A percentile compares a stretch with the other conserved stretches of the same genome.
Evolutionary conservation across 2,113 vertebrate genomes (phyloP).

Genomic region (Meles meles): DNA sequence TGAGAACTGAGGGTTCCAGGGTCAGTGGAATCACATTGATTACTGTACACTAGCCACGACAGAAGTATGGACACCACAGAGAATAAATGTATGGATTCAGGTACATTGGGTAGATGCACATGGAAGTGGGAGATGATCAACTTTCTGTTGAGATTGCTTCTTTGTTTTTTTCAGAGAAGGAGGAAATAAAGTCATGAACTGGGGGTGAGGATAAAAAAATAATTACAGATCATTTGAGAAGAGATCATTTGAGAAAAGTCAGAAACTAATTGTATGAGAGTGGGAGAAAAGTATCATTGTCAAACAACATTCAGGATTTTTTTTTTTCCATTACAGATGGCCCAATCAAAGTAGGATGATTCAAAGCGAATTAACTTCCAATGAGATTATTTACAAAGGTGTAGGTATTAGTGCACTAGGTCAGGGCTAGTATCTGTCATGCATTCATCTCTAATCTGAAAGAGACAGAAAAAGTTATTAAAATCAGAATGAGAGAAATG

Average conservation of each 20-base stretch:
- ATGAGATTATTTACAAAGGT: background rate
- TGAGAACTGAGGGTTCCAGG: background rate
- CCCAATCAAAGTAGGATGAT: background rate
- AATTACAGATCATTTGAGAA: background rate
- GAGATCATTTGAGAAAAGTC: background rate
- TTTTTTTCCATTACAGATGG: background rate
- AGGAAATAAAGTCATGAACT: background rate
- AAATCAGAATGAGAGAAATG: background rate
- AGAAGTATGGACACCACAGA: background rate
- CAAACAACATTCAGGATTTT: background rate
- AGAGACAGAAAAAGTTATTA: background rate
- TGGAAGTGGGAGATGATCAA: background rate
- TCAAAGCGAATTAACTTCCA: background rate
- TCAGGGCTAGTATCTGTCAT: background rate
- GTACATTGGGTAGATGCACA: background rate
- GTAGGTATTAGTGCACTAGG: background rate
- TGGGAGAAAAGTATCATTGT: background rate
- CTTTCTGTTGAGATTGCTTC: background rate
- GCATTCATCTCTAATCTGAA: background rate
- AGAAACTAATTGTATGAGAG: background rate
- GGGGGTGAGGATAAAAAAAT: background rate
- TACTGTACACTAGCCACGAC: background rate
- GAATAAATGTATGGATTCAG: background rate
- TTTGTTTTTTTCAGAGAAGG: background rate
- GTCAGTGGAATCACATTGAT: no score